Evolutionary conservation across 2,797 vertebrate species (phyloP), one percentile per base, ranked within the genome.

Genomic region (Huso huso): DNA sequence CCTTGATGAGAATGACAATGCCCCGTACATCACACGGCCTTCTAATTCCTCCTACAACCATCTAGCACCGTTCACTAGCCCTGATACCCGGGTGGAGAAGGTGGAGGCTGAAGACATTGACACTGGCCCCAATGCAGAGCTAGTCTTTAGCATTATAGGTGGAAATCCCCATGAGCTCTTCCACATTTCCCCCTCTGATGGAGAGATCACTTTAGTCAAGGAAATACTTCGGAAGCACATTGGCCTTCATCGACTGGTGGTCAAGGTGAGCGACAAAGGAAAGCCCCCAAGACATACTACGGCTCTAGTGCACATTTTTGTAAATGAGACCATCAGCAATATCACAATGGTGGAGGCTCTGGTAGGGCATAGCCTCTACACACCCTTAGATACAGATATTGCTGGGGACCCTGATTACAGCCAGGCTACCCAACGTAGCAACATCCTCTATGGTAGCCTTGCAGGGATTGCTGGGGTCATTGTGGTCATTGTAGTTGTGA

Each of bases 81-180:
- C 87, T 0, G 92, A 96, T 1, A 93, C 95, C 48, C 86, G 79
- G 0, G 93, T 99, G 64, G 95, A 94, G 78, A 86, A 90, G 60
- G 96, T 99, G 6, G 91, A 94, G 67, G 97, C 96, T 0, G 95
- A 98, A 75, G 97, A 99, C 82, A 93, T 99, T 6, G 97, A 99
- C 79, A 91, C 88, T 0, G 96, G 96, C 0, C 80, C 80, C 70
- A 99, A 99, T 0, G 92, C 95, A 0, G 95, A 98, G 72, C 84
- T 99, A 72, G 76, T 83, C 23, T 99, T 93, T 75, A 90, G 87
- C 77, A 98, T 99, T 58, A 87, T 89, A 0, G 94, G 97, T 0
- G 97, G 97, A 6, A 99, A 99, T 78, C 97, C 96, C 0, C 93
- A 95, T 0, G 91, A 87, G 55, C 91, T 99, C n/a, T 99, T 99